Conservation (phyloP, 2,113 vertebrate genomes). For the Nothocercus julius region DNA sequence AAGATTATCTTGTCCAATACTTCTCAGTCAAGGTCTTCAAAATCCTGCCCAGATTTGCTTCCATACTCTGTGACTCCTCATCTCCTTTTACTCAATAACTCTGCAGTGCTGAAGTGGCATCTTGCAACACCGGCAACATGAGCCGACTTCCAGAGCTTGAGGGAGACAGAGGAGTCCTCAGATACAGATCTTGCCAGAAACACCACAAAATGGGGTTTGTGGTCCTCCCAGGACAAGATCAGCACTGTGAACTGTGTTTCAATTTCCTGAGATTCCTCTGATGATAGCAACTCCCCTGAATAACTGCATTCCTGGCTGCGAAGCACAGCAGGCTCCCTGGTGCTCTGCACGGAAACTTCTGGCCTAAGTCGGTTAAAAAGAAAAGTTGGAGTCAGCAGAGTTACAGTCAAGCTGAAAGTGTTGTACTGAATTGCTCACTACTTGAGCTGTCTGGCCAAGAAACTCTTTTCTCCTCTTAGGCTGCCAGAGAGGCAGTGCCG, state of each 20-base stretch:
- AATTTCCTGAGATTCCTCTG: not conserved
- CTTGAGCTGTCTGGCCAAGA: not conserved
- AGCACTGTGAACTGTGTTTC: not conserved
- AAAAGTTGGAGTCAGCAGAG: slow-evolving; percentile 23
- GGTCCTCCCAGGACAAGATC: rapidly evolving
- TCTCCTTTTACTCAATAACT: slow-evolving; percentile 28
- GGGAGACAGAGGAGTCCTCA: not conserved
- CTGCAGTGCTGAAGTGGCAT: not conserved
- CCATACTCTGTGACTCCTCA: not conserved
- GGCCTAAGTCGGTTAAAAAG: not conserved
- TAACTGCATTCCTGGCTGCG: not conserved
- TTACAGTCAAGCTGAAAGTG: rapidly evolving
- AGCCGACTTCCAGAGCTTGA: slow-evolving; percentile 48
- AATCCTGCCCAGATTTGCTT: not conserved
- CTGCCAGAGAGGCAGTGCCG: not conserved
- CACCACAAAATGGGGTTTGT: not conserved
- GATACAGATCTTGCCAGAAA: not conserved
- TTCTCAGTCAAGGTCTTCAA: not conserved
- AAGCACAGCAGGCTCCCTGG: not conserved
- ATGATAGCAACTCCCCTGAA: not conserved
- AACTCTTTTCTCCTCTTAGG: not conserved
- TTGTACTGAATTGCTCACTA: slow-evolving; percentile 10
- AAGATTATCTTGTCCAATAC: not conserved
- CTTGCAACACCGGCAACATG: slow-evolving; percentile 34
- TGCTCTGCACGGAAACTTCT: not conserved